Evolutionary conservation across 2,888 invertebrate genomes (phyloP), one percentile per base, ranked within the genome.

Genomic region (Eupelmus urozonus): DNA sequence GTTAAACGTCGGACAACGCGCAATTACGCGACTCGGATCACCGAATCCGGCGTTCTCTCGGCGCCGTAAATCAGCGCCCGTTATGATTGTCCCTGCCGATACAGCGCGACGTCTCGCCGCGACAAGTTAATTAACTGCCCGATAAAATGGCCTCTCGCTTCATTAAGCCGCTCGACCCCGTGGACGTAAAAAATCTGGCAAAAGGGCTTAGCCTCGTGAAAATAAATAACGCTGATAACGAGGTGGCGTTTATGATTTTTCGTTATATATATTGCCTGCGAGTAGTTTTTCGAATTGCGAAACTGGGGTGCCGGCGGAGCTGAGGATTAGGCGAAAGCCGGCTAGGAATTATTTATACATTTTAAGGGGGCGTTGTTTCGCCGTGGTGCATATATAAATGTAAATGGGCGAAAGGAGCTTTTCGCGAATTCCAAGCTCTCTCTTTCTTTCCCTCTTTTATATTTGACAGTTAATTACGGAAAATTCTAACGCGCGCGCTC

Each of bases 401-500:
- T 49, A 49, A 16, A 49, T 49, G 13, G 49, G 34, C 34, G 34
- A 34, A 34, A 3, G 53, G 53, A 11, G n/a, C 53, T 20, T 53
- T 53, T 53, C 53, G 18, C 53, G 53, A 20, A 18, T 34, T 34
- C 34, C 34, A 34, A 34, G 34, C 34, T 34, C 34, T n/a, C n/a
- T n/a, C n/a, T n/a, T n/a, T n/a, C n/a, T n/a, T n/a, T n/a, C 34
- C 3, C 16, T 45, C 45, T 45, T 45, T 45, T 45, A n/a, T n/a
- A 62, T 62, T 62, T 42, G 65, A 29, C 34, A 20, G 53, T 51
- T 20, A 66, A 66, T 66, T 66, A 66, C 66, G 51, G 16, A 45
- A 18, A 51, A 51, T 51, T 20, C 4, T 49, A 53, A 20, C 7
- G 49, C 34, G 13, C 4, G n/a, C 20, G n/a, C n/a, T n/a, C n/a